Conservation (phyloP, 1,140 invertebrate species). For the Drosophila pandora region DNA sequence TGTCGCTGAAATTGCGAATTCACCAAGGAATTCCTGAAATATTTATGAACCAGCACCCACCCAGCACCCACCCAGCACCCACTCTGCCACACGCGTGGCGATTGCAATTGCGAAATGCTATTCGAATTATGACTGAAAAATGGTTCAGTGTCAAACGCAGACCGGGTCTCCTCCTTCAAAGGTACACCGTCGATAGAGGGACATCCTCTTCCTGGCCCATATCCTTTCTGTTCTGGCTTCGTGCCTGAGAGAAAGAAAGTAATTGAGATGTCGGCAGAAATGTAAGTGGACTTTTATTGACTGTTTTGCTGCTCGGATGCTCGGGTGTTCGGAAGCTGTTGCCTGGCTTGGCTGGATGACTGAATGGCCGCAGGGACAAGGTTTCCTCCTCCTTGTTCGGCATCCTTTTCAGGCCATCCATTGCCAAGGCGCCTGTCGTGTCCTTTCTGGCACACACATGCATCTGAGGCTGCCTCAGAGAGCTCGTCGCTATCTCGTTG, state of each 20-base stretch:
- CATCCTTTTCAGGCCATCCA: not conserved
- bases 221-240: constrained; percentile 3
- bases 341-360: constrained; percentile 35
- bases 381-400: constrained; percentile 9
- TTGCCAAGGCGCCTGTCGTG: constrained; percentile 45
- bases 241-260: constrained; percentile 62
- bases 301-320: constrained; percentile 51
- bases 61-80: too few relatives aligned
- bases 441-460: constrained; percentile 17
- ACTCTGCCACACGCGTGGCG: not conserved
- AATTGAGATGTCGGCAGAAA: constrained; percentile 80
- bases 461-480: not conserved
- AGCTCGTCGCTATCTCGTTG: constrained; percentile 26
- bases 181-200: not conserved
- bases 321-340: too few relatives aligned
- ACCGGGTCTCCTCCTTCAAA: constrained; percentile 11
- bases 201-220: not conserved
- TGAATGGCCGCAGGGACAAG: constrained; percentile 34
- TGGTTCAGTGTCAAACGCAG: constrained; percentile 30
- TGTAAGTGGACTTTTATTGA: constrained; percentile 82
- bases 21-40: constrained; percentile 26
- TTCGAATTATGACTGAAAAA: constrained; percentile 36
- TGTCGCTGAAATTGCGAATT: constrained; percentile 21
- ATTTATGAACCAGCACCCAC: constrained; percentile 45
- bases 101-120: constrained; percentile 24